Evolutionary conservation across 2,113 vertebrate species (phyloP).

Genomic region (Phaethornis superciliosus): DNA sequence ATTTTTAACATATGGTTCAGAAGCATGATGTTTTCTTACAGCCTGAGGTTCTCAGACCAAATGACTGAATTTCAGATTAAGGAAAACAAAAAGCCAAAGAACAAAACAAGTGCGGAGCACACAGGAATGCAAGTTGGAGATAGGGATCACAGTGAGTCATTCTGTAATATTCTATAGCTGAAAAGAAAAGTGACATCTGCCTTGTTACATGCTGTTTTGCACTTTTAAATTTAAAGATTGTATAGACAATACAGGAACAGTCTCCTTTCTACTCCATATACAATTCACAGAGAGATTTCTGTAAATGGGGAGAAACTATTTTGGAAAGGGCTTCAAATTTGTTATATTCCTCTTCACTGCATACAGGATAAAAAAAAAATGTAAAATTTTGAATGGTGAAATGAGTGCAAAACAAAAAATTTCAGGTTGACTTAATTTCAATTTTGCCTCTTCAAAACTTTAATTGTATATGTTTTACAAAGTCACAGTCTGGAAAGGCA

Average conservation of each 20-base stretch:
- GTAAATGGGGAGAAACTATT: neutral
- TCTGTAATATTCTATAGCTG: neutral
- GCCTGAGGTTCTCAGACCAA: neutral
- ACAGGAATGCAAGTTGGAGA: neutral
- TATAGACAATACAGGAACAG: neutral
- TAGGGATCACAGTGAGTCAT: neutral
- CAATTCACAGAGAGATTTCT: neutral
- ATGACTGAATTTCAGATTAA: slow-evolving; percentile 16
- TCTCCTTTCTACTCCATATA: neutral
- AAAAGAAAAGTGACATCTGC: neutral
- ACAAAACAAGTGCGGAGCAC: neutral
- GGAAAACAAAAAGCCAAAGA: neutral
- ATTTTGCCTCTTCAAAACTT: neutral
- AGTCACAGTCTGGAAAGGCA: neutral
- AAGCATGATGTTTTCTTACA: neutral
- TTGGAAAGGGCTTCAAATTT: neutral
- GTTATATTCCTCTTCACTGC: neutral
- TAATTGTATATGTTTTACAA: neutral
- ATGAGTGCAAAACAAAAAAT: neutral
- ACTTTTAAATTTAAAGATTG: neutral
- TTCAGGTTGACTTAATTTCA: neutral
- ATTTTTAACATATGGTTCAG: slow-evolving; percentile 5
- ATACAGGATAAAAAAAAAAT: neutral
- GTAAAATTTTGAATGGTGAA: neutral
- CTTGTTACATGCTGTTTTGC: neutral